Base-by-base conservation (phyloP, 2,888 invertebrate species). In the Drosophila greeni region DNA sequence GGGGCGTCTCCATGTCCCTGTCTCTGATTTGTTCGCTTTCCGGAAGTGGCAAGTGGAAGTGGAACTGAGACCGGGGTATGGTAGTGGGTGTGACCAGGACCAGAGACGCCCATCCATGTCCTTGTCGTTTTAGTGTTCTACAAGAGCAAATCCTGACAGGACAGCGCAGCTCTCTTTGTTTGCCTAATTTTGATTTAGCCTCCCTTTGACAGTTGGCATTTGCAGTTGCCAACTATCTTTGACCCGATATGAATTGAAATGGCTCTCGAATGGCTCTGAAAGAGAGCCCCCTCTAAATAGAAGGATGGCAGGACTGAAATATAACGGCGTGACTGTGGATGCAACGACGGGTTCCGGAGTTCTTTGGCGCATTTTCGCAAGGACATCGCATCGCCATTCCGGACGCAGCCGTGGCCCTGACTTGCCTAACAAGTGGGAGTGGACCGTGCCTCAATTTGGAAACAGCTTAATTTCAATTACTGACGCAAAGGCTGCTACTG, bases 121-220 rank as follows among this genome's bases (percentile, higher is more conserved):
- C 48, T 47, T 72, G 69, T 59, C 72, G 66, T 55, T 74, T 81
- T 81, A 84, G 82, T 78, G 75, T 75, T 82, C 68, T 75, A 83
- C 78, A 77, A 81, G 84, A 65, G 64, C 61, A 83, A 74, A 83
- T 80, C 77, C 74, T 74, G 76, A 69, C 83, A 69, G 61, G 64
- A 53, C 45, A 57, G 40, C 65, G 37, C 37, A 51, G 36, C 53
- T 70, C 53, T 70, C 57, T 58, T 81, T 77, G 81, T 74, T 83
- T 70, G 78, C 66, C 53, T 66, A 60, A 59, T 75, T 78, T 73
- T 75, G 84, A 82, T 82, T 79, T 73, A 54, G 61, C 47, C 61
- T 52, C 61, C 60, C 70, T 73, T 61, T 73, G 82, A 82, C 78
- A 78, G 79, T 75, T 84, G 76, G 73, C 82, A 82, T 73, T 84